phyloP scores from a whole-genome alignment of 2,113 vertebrate genomes.

The Saguinus midas region DNA sequence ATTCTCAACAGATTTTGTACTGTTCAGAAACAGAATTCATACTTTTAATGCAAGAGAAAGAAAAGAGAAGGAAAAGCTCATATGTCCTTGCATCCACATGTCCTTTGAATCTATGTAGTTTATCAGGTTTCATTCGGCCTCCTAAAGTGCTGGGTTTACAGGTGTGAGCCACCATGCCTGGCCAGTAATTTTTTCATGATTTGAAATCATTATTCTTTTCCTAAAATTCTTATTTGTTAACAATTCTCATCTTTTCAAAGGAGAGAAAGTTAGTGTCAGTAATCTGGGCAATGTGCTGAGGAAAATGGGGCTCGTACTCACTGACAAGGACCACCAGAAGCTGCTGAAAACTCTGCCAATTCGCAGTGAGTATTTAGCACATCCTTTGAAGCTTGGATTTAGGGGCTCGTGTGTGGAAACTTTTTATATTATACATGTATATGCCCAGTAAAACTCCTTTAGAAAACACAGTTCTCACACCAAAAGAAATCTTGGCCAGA shows the following conservation, averaged over 20 bases:
- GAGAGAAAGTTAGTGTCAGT: slow-evolving; percentile 1
- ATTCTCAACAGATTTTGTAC: background rate
- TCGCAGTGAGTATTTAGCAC: background rate
- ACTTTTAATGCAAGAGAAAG: background rate
- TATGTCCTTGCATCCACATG: background rate
- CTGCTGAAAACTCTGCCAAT: background rate
- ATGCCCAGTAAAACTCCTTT: background rate
- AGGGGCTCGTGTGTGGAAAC: background rate
- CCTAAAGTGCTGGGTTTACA: background rate
- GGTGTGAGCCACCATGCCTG: background rate
- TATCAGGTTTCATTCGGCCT: background rate
- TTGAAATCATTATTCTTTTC: background rate
- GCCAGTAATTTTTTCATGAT: background rate
- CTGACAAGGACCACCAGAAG: background rate
- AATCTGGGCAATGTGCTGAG: background rate
- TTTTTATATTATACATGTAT: background rate
- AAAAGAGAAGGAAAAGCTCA: no score
- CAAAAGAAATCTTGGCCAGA: background rate
- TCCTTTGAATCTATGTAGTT: background rate
- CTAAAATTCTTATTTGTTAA: slow-evolving; percentile 13
- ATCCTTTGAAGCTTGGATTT: background rate
- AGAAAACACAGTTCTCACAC: background rate
- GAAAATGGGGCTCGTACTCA: background rate
- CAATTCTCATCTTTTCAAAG: slow-evolving; percentile 39
- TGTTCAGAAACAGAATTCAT: no score